Base-by-base conservation (phyloP, 2,797 vertebrate species). In the Poecilia gillii region DNA sequence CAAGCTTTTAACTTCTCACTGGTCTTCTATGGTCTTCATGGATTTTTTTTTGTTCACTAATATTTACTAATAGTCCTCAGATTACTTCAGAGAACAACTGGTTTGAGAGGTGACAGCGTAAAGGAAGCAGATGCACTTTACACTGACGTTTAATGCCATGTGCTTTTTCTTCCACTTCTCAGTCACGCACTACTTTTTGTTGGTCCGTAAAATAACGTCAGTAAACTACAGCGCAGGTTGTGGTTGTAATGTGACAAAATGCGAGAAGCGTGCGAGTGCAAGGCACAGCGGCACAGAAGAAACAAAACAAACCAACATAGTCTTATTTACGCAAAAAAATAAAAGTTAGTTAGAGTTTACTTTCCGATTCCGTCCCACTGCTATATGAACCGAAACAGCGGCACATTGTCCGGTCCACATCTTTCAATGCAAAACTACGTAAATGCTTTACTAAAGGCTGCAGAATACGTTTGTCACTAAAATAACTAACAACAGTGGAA, bases 381-480 rank as follows among this genome's bases (percentile, higher is more conserved):
- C 46, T 25, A 43, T 33, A 45, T 47, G 13, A 33, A n/a, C 12
- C 57, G n/a, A 73, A 1, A 53, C 28, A 73, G 13, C 2, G 2
- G 16, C 39, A 11, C 8, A 20, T 33, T 78, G 28, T 73, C n/a
- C 20, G 31, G 71, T n/a, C n/a, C 59, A 49, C 16, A 71, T 72
- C 20, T 81, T 81, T 75, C 59, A 84, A 66, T 46, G 72, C 43
- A 83, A 79, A 78, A 74, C 49, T 53, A 45, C 0, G n/a, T 51
- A 51, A 51, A 51, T 23, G 49, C 6, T 55, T 9, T 41, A 75
- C 51, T 31, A 75, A 41, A 81, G 6, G 53, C 79, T 86, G 73
- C 59, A 77, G 72, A 85, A 84, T 47, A 72, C 72, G 36, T 82
- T 82, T 78, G 62, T 55, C 28, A 77, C 55, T 0, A 23, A 68